Conservation (phyloP, 2,888 invertebrate genomes). For the Himalopsyche kuldschensis region DNA sequence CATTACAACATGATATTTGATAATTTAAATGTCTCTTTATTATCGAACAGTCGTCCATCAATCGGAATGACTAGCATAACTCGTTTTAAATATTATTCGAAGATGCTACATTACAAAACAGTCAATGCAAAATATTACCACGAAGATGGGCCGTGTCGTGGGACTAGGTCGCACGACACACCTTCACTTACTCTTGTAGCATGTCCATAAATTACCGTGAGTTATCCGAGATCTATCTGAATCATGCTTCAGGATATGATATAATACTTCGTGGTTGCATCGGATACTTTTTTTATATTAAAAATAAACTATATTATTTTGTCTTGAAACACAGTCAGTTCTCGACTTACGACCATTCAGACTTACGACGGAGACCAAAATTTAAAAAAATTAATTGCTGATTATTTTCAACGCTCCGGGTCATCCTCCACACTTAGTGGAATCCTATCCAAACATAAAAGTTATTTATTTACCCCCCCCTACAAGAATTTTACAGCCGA, state of each 20-base stretch:
- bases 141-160: background rate
- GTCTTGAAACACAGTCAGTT: too few relatives aligned
- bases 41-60: background rate
- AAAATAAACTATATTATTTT: background rate
- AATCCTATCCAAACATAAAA: too few relatives aligned
- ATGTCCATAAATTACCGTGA: background rate
- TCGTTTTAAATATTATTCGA: background rate
- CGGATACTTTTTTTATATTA: background rate
- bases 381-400: too few relatives aligned
- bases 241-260: background rate
- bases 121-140: background rate
- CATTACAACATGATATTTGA: background rate
- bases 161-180: background rate
- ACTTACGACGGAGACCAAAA: too few relatives aligned
- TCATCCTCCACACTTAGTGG: too few relatives aligned
- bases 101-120: background rate
- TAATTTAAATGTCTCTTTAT: background rate
- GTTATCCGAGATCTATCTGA: background rate
- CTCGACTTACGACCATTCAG: too few relatives aligned
- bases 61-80: background rate
- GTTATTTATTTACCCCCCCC: too few relatives aligned
- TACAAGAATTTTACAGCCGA: too few relatives aligned
- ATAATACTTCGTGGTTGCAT: background rate
- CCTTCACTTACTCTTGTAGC: background rate
- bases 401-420: too few relatives aligned